Conservation (phyloP, 2,113 vertebrate species). For the Lates calcarifer region DNA sequence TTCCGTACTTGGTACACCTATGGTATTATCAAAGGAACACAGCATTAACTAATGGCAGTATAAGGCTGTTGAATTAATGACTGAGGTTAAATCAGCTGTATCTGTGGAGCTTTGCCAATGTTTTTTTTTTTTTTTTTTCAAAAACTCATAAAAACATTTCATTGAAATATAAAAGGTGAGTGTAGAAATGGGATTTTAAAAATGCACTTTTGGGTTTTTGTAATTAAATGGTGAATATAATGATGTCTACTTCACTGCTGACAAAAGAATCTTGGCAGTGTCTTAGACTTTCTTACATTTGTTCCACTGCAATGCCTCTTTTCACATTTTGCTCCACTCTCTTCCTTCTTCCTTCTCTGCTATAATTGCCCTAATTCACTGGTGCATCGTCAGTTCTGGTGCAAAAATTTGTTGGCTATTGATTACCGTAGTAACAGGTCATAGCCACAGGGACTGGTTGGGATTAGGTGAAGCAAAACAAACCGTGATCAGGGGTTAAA, state of each 20-base stretch:
- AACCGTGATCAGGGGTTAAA: conserved; percentile 40
- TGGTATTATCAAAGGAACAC: no score
- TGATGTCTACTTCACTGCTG: neutral
- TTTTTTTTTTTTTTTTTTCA: neutral
- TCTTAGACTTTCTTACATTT: conserved; percentile 25
- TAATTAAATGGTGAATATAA: neutral
- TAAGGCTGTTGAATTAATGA: no score
- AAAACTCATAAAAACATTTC: neutral
- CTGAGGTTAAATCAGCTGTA: neutral
- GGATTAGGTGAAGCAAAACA: conserved; percentile 37
- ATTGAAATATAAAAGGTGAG: neutral
- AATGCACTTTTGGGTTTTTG: neutral
- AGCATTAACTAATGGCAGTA: no score
- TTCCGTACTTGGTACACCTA: no score
- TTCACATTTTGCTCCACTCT: conserved; percentile 16
- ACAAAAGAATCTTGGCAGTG: neutral
- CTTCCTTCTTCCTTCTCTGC: conserved; percentile 11
- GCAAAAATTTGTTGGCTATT: conserved; percentile 55
- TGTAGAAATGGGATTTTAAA: neutral
- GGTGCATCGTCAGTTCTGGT: conserved; percentile 29
- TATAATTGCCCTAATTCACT: conserved; percentile 58
- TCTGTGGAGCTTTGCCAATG: neutral
- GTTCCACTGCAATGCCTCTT: conserved; percentile 3
- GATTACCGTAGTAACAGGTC: conserved; percentile 64
- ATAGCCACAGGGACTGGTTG: conserved; percentile 11